Evolutionary conservation across 2,113 vertebrate genomes (phyloP).

Genomic region (Urocynchramus pylzowi): DNA sequence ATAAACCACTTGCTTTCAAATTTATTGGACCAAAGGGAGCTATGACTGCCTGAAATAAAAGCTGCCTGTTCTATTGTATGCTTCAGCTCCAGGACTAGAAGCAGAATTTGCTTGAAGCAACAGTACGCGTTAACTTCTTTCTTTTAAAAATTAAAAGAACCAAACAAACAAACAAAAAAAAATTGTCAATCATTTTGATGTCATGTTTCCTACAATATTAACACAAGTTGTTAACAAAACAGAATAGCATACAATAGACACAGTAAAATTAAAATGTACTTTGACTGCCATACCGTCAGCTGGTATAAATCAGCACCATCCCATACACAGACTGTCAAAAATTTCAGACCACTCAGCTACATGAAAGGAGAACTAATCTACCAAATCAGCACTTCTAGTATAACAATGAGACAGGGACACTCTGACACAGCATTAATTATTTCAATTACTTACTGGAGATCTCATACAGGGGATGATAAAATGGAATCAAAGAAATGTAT

Average conservation of each 20-base stretch:
- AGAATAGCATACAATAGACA: background rate
- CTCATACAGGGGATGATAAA: background rate
- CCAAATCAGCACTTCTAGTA: conserved; percentile 24
- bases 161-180: background rate
- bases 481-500: background rate
- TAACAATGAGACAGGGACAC: background rate
- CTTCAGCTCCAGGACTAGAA: background rate
- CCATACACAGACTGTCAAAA: background rate
- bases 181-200: background rate
- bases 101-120: background rate
- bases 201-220: conserved; percentile 3
- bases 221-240: conserved; percentile 13
- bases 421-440: background rate
- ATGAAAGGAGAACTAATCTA: conserved; percentile 10
- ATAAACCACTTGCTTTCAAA: background rate
- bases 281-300: background rate
- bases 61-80: background rate
- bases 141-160: background rate
- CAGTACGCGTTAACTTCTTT: background rate
- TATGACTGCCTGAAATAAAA: background rate
- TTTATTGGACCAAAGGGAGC: background rate
- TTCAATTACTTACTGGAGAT: background rate
- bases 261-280: conserved; percentile 24
- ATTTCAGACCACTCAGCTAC: background rate
- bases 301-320: conserved; percentile 34